Conservation (phyloP, 2,888 invertebrate species). For the Sinohyriopsis cumingii region DNA sequence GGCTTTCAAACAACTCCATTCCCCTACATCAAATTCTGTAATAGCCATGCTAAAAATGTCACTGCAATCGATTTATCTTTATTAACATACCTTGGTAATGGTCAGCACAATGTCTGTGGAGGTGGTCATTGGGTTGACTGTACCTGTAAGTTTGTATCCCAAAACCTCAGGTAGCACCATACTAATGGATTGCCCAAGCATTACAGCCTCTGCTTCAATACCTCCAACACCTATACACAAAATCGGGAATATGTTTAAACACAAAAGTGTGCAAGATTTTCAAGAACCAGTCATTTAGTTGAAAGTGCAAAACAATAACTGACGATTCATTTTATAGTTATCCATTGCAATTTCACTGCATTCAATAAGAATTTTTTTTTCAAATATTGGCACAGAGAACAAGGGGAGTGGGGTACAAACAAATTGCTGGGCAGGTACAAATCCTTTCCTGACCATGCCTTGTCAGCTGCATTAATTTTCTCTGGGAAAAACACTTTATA, state of each 20-base stretch:
- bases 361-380: too few relatives aligned
- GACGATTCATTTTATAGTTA: too few relatives aligned
- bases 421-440: too few relatives aligned
- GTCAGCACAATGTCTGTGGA: constrained; percentile 98
- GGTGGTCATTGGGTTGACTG: constrained; percentile 86
- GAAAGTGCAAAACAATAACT: too few relatives aligned
- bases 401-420: too few relatives aligned
- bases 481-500: too few relatives aligned
- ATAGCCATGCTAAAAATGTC: neutral
- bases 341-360: too few relatives aligned
- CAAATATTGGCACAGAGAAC: too few relatives aligned
- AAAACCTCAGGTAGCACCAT: constrained; percentile 97
- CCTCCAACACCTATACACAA: constrained; percentile 75
- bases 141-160: constrained; percentile 90
- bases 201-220: constrained; percentile 99
- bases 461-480: too few relatives aligned
- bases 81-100: constrained; percentile 88
- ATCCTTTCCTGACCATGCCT: too few relatives aligned
- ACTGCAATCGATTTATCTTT: neutral
- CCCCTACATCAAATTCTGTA: neutral
- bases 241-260: neutral
- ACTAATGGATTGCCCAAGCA: constrained; percentile 97
- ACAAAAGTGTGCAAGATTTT: neutral
- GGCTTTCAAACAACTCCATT: neutral
- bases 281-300: too few relatives aligned